Percentiles rank a stretch among this genome's conserved stretches.
phyloP scores from a whole-genome alignment of 2,113 vertebrate species.

The Tamias sibiricus region DNA sequence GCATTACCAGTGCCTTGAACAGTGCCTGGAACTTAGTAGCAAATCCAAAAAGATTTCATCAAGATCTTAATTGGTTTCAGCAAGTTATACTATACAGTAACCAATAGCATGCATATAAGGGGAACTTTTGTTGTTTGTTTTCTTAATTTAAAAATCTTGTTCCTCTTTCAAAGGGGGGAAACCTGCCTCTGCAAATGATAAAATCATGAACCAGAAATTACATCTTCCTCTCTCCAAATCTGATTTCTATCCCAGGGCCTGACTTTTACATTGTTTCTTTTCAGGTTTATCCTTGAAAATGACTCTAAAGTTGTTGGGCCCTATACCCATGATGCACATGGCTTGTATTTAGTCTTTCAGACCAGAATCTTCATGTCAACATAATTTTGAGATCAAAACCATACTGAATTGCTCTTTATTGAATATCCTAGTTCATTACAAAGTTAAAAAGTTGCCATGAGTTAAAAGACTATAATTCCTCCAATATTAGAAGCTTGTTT shows the following conservation, averaged over 20 bases:
- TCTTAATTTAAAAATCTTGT: neutral
- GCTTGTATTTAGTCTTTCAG: neutral
- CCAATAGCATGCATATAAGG: neutral
- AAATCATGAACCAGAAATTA: neutral
- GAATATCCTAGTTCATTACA: neutral
- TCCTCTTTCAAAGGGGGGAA: neutral
- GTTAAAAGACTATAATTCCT: neutral
- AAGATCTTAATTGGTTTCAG: constrained; percentile 36
- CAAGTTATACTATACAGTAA: neutral
- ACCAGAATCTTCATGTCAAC: neutral
- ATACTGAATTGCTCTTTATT: neutral
- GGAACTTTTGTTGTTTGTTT: neutral
- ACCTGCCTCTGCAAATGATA: neutral
- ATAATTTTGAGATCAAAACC: constrained; percentile 8
- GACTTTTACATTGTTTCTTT: neutral
- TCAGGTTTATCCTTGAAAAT: constrained; percentile 32
- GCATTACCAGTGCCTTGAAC: neutral
- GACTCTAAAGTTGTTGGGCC: neutral
- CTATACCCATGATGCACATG: neutral
- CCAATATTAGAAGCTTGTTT: neutral
- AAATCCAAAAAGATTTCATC: neutral
- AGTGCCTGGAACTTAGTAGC: neutral
- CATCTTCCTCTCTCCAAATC: neutral
- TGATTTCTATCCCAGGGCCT: neutral
- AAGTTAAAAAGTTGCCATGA: neutral